Base-by-base conservation (phyloP, 2,113 vertebrate species). In the Cervus canadensis region DNA sequence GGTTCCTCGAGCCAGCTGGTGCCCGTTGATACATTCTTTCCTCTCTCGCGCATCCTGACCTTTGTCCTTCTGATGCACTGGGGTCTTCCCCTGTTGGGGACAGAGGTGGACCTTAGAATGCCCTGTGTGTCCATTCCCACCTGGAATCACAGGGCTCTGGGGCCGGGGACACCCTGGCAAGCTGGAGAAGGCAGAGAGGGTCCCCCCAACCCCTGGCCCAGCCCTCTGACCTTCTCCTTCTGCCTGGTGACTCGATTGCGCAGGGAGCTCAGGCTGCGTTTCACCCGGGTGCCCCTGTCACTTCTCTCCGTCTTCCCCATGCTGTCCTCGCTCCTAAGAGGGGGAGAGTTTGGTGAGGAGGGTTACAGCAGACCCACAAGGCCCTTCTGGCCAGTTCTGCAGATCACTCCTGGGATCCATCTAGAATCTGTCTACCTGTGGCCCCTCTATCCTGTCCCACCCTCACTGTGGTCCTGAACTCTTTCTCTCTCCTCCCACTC, bases 181-280 rank as follows among this genome's bases (percentile, higher is more conserved):
- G 56, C 76, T 7, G 3, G 15, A 10, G 64, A n/a, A 57, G 71
- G 30, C 23, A 23, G 59, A 28, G 36, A 7, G 76, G 13, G 33
- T 1, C 8, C 79, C 6, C 79, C 79, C 7, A 78, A 3, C 2
- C 26, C 33, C 43, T 2, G 5, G 13, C 21, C 60, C 23, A 3
- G 57, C 7, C n/a, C 62, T 48, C 98, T 98, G 95, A 99, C 99
- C 99, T 99, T 99, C 74, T 99, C 99, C 98, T 99, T 99, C 97
- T 99, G 99, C 30, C 99, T 99, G 0, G 99, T 99, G 98, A 99
- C 97, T 28, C 99, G 98, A 98, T 97, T 99, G 97, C 99, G 99
- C 93, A 99, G 98, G 14, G 99, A 99, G 95, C 99, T 99, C 88
- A 99, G 99, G 0, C 99, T 99, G 21, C 99, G 98, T 98, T 99